phyloP scores from a whole-genome alignment of 2,888 invertebrate genomes.

The Hymenopus coronatus region DNA sequence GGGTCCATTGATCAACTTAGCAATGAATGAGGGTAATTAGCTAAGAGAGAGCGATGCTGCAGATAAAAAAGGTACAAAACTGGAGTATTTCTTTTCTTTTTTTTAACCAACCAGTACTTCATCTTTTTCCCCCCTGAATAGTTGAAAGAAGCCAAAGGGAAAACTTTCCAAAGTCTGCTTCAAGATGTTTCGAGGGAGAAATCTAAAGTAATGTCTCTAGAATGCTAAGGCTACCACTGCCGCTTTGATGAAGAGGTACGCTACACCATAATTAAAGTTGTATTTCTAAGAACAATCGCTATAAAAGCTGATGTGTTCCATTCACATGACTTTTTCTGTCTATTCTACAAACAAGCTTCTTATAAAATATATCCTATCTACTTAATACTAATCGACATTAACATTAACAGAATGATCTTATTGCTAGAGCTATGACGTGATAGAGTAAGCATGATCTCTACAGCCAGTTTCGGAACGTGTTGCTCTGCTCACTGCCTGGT shows the following conservation, averaged over 20 bases:
- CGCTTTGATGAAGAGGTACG: not conserved
- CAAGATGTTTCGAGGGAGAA: not conserved
- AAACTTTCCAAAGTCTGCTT: not conserved
- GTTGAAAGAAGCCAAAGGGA: not conserved
- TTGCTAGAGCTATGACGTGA: no score
- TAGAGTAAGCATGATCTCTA: no score
- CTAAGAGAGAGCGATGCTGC: not conserved
- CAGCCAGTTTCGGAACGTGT: no score
- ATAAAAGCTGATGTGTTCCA: no score
- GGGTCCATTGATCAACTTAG: not conserved
- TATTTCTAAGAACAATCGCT: not conserved
- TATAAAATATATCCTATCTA: no score
- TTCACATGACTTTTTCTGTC: no score
- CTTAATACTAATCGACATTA: no score
- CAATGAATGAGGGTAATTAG: not conserved
- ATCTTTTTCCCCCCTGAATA: not conserved
- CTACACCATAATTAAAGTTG: not conserved
- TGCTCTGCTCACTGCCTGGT: no score
- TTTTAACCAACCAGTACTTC: not conserved
- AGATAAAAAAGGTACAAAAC: not conserved
- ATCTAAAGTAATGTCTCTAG: not conserved
- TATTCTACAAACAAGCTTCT: no score
- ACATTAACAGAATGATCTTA: no score
- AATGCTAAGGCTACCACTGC: not conserved
- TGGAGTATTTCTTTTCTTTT: not conserved